Evolutionary conservation across 1,140 invertebrate genomes (phyloP).

Genomic region (Meloidogyne chitwoodi): DNA sequence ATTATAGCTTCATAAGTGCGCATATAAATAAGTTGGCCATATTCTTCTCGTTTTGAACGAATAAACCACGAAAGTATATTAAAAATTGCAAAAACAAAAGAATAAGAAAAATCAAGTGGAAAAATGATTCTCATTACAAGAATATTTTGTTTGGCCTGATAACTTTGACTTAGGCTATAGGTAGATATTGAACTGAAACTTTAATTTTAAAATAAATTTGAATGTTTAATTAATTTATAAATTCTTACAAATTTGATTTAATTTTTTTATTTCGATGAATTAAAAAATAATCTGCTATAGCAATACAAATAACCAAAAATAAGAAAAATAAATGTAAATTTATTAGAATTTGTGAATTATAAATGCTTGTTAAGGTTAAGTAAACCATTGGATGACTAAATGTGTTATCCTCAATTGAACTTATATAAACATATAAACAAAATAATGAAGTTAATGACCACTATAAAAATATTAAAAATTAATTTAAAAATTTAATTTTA

Average conservation of each 20-base stretch:
- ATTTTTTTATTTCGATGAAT: constrained; percentile 1
- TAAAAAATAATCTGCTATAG: constrained; percentile 13
- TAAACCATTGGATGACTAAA: constrained; percentile 14
- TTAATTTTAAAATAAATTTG: neutral
- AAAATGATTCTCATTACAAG: constrained; percentile 14
- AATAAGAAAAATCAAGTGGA: constrained; percentile 16
- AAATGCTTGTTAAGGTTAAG: constrained; percentile 4
- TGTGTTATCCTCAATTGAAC: neutral
- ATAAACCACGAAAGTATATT: constrained; percentile 13
- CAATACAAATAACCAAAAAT: constrained; percentile 13
- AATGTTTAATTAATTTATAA: neutral
- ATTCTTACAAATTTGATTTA: constrained; percentile 13
- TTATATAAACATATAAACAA: neutral
- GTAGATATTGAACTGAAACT: constrained; percentile 8
- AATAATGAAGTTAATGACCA: neutral
- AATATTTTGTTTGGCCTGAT: constrained; percentile 12
- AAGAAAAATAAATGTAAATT: constrained; percentile 7
- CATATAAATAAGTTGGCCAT: constrained; percentile 7
- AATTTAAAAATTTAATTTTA: neutral
- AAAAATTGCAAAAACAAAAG: constrained; percentile 9
- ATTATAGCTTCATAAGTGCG: constrained; percentile 10
- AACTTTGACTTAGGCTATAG: constrained; percentile 3
- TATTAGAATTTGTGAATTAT: neutral
- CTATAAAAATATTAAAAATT: neutral
- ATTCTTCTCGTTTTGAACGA: neutral